These are phyloP conservation scores for Eristalis intricaria DNA, from an alignment of 2,888 invertebrate species.

Conservation along the genomic window DNA sequence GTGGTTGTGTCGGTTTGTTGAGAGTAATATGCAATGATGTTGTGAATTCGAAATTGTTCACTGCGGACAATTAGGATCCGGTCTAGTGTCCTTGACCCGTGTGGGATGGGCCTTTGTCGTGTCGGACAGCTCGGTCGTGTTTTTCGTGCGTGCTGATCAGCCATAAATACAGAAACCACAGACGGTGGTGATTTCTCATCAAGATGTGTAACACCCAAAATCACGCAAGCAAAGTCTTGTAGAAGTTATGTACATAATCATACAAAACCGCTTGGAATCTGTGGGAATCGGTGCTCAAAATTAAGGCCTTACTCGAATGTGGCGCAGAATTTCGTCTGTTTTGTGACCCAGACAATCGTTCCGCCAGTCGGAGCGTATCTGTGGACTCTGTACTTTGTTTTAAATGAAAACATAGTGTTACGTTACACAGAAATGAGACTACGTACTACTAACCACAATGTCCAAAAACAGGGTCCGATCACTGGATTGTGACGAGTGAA, in stretches of 20 bases:
- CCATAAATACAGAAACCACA: conserved; percentile 6
- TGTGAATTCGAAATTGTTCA: neutral
- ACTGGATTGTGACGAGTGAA: too few species aligned
- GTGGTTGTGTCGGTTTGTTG: neutral
- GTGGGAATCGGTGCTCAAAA: neutral
- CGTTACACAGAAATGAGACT: too few species aligned
- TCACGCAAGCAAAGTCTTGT: neutral
- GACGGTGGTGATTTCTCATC: neutral
- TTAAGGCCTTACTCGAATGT: neutral
- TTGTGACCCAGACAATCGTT: too few species aligned
- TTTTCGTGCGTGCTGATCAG: conserved; percentile 8
- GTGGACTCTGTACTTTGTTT: too few species aligned
- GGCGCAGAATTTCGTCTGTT: too few species aligned
- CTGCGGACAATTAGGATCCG: neutral
- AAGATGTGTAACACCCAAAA: neutral
- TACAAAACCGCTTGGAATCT: neutral
- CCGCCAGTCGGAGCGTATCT: too few species aligned
- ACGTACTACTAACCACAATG: too few species aligned
- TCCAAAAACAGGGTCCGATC: too few species aligned
- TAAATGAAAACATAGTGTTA: too few species aligned
- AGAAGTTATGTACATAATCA: neutral
- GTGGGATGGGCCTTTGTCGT: neutral
- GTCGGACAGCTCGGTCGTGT: neutral
- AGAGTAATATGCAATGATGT: conserved; percentile 7
- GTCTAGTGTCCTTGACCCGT: conserved; percentile 13